phyloP scores from a whole-genome alignment of 2,113 vertebrate species.

The Apistogramma diplotaenia region DNA sequence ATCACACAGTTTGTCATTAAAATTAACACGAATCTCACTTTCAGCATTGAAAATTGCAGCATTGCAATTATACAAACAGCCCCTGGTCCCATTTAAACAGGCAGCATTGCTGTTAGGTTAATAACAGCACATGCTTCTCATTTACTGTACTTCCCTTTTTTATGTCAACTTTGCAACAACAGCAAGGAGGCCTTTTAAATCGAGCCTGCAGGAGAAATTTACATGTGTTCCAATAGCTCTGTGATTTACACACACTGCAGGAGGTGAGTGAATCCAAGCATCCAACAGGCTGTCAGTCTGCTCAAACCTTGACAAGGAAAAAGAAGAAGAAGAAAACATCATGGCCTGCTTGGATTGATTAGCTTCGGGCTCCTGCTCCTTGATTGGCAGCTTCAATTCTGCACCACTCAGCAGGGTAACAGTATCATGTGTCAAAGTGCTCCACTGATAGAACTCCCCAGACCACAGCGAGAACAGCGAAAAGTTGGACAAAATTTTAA shows the following conservation, averaged over 20 bases:
- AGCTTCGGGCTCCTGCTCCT: constrained; percentile 53
- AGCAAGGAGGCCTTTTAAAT: constrained; percentile 6
- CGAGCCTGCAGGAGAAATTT: constrained; percentile 42
- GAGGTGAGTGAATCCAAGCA: constrained; percentile 47
- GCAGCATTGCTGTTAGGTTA: constrained; percentile 26
- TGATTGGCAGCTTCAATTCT: constrained; percentile 70
- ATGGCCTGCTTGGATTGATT: constrained; percentile 67
- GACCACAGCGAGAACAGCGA: constrained; percentile 20
- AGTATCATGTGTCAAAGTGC: constrained; percentile 53
- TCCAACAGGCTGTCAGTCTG: constrained; percentile 42
- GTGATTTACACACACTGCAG: constrained; percentile 49
- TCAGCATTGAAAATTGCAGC: not conserved
- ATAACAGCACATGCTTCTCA: constrained; percentile 19
- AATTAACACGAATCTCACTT: constrained; percentile 15
- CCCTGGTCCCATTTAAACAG: constrained; percentile 3
- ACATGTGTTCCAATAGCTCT: constrained; percentile 51
- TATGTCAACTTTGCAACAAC: constrained; percentile 35
- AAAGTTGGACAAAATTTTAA: constrained; percentile 13
- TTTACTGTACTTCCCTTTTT: constrained; percentile 45
- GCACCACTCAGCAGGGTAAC: constrained; percentile 56
- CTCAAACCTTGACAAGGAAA: constrained; percentile 29
- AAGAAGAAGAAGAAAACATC: constrained; percentile 46
- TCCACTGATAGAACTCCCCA: constrained; percentile 48
- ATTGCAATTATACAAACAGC: constrained; percentile 3
- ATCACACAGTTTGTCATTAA: not conserved